phyloP scores from a whole-genome alignment of 2,113 vertebrate genomes.

The Prunella himalayana region DNA sequence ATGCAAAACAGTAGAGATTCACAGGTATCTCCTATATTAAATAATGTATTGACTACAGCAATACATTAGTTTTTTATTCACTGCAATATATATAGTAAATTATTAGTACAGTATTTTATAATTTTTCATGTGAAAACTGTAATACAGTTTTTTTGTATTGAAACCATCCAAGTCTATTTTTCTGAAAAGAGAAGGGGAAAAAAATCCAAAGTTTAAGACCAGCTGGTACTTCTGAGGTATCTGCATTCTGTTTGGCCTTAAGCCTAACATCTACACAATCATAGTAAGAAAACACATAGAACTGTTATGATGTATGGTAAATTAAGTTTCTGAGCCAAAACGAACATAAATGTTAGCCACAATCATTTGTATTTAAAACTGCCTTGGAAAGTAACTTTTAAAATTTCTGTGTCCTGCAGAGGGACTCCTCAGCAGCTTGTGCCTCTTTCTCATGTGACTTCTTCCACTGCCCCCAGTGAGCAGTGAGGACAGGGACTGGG shows the following conservation, averaged over 20 bases:
- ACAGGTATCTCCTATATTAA: neutral
- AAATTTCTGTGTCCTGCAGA: neutral
- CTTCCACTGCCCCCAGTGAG: fast-evolving
- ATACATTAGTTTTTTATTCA: neutral
- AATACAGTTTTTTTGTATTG: neutral
- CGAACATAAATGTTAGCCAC: fast-evolving
- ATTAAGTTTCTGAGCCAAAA: neutral
- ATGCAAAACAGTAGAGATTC: neutral
- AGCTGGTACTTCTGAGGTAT: neutral
- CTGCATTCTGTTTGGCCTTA: neutral
- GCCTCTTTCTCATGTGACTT: neutral
- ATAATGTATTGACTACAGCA: neutral
- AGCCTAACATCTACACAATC: neutral
- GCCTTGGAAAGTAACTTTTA: neutral
- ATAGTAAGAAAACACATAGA: neutral
- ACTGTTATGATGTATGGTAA: neutral
- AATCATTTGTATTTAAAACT: neutral
- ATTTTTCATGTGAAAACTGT: neutral
- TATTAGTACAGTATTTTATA: neutral
- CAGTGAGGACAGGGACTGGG: neutral
- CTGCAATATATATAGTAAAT: neutral
- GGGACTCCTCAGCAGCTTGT: neutral
- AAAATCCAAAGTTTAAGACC: neutral
- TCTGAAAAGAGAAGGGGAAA: neutral
- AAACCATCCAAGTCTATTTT: neutral